These are phyloP conservation scores for Trilocha varians DNA, from an alignment of 2,888 invertebrate genomes.

Conservation along the genomic window DNA sequence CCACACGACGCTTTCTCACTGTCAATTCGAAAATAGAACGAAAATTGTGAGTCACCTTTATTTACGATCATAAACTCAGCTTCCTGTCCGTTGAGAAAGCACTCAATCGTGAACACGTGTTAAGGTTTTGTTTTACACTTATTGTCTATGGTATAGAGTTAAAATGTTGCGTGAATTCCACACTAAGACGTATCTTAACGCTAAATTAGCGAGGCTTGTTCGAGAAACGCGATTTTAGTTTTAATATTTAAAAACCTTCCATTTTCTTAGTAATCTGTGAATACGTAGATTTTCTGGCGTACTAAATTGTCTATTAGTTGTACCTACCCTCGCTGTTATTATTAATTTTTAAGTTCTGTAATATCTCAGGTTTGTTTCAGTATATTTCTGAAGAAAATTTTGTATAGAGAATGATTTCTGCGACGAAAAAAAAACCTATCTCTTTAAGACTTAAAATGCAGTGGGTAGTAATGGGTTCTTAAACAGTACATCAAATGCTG, in stretches of 20 bases:
- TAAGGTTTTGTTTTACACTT: slow-evolving; percentile 19
- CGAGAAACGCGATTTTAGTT: not conserved
- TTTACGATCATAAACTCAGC: slow-evolving; percentile 34
- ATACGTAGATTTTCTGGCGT: no score
- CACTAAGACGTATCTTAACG: not conserved
- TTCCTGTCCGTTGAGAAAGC: slow-evolving; percentile 5
- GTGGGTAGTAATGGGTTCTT: no score
- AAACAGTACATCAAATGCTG: no score
- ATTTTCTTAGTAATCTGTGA: no score
- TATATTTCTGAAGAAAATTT: no score
- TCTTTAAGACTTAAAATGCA: no score
- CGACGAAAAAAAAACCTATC: no score
- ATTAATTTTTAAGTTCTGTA: no score
- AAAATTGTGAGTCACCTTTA: slow-evolving; percentile 55
- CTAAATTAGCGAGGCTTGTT: not conserved
- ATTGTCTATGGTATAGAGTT: slow-evolving; percentile 16
- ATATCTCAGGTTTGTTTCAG: no score
- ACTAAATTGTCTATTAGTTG: no score
- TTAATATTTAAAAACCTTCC: not conserved
- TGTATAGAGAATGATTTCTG: no score
- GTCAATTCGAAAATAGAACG: slow-evolving; percentile 52
- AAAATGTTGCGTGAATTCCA: not conserved
- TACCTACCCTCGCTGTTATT: no score
- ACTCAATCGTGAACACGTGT: slow-evolving; percentile 16
- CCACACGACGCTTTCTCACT: not conserved